A percentile compares a stretch with the other conserved stretches of the same genome.
phyloP scores from a whole-genome alignment of 2,888 invertebrate species.

The Lysandra bellargus region DNA sequence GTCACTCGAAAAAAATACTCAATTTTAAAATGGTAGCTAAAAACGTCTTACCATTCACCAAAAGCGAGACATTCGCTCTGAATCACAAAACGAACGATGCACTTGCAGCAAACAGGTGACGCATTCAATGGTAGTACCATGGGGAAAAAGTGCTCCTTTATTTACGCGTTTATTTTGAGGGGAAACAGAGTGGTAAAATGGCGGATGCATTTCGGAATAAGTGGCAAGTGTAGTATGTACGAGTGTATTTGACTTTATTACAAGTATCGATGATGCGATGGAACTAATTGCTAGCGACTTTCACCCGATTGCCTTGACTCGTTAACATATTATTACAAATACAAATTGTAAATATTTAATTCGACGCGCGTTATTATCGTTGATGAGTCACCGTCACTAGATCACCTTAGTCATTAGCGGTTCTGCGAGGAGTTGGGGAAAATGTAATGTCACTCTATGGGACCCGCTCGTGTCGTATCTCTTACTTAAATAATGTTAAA shows the following conservation, averaged over 20 bases:
- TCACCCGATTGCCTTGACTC: conserved; percentile 29
- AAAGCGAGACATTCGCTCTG: conserved; percentile 44
- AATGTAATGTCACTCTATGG: not conserved
- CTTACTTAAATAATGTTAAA: not conserved
- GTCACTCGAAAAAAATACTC: not conserved
- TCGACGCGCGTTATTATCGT: not conserved
- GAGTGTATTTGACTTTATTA: not conserved
- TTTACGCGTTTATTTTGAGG: conserved; percentile 44
- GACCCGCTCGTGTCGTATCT: not conserved
- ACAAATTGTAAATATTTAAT: conserved; percentile 16
- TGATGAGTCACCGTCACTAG: conserved; percentile 6
- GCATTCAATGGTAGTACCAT: conserved; percentile 49
- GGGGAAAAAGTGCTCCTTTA: conserved; percentile 43
- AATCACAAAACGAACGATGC: conserved; percentile 59
- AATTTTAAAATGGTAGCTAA: not conserved
- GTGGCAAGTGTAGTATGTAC: conserved; percentile 10
- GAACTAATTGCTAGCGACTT: conserved; percentile 19
- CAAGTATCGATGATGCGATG: conserved; percentile 9
- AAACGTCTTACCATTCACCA: not conserved
- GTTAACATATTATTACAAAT: conserved; percentile 26
- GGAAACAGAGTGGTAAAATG: conserved; percentile 42
- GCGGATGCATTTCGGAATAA: conserved; percentile 37
- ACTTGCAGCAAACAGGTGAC: conserved; percentile 58
- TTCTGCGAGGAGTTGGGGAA: conserved; percentile 1
- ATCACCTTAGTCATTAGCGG: not conserved